Base-by-base conservation (phyloP, 2,888 invertebrate species). In the Metallyticus violacea region DNA sequence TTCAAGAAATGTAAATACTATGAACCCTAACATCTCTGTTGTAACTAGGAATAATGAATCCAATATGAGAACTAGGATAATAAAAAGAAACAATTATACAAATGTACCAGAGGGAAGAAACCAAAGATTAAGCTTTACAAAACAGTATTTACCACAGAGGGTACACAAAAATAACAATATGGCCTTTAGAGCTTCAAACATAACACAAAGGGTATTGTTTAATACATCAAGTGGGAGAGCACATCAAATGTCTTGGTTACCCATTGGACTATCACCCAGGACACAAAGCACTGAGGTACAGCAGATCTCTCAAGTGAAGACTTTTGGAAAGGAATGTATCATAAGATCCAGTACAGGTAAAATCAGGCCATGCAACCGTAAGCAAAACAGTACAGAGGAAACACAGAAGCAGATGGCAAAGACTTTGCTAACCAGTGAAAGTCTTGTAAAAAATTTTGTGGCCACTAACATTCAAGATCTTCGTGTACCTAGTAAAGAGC, bases 401-500 rank as follows among this genome's bases (percentile, higher is more conserved):
- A 62, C 40, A 62, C 40, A 62, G 22, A 62, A 62, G 15, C 40
- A 62, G 22, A 62, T 22, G 22, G 15, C 40, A 62, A 62, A 62
- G 15, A 62, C 40, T 15, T 15, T 62, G 40, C 40, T 15, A 62
- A 9, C 9, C 22, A 22, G 40, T 62, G 40, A 62, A 15, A 22
- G 40, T 15, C 40, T 84, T 9, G 85, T 87, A 2, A 85, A 85
- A 25, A 81, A 86, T 7, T 86, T 85, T 29, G 30, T 86, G 7
- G 62, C 84, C 6, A 87, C 77, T 29, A 86, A 78, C n/a, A 62
- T 86, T 1, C 86, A 77, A 25, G 86, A 86, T 62, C 27, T 86
- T 15, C 79, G 40, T 25, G 6, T 81, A 15, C 87, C 87, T 7
- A 82, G n/a, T 25, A 79, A 79, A n/a, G 26, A 84, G 6, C 76